Evolutionary conservation across 2,888 invertebrate species (phyloP).

Genomic region (Drosophila lacicola): DNA sequence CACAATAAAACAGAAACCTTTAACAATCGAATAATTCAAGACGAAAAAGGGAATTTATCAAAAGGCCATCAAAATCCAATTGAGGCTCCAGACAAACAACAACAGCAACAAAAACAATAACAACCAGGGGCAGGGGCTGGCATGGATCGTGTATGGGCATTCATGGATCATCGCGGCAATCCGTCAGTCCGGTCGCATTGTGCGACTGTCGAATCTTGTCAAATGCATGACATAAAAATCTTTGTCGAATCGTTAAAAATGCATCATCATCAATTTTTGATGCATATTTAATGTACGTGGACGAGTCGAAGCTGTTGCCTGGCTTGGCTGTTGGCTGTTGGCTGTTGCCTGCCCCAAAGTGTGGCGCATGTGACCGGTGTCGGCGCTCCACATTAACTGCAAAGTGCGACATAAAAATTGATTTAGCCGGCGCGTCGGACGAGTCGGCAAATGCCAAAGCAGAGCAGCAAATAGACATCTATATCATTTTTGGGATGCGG

Average conservation of each 20-base stretch:
- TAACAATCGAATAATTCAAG: conserved; percentile 31
- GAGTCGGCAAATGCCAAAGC: conserved; percentile 59
- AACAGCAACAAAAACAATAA: conserved; percentile 14
- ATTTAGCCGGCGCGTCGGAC: conserved; percentile 64
- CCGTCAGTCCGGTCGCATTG: conserved; percentile 37
- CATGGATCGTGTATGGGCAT: conserved; percentile 38
- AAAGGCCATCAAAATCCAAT: conserved; percentile 71
- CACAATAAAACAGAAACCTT: conserved; percentile 25
- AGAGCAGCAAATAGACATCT: conserved; percentile 34
- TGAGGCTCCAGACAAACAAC: conserved; percentile 53
- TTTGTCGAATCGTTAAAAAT: conserved; percentile 76
- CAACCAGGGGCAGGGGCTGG: conserved; percentile 1
- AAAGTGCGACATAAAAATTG: conserved; percentile 78
- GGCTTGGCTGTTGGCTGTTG: too few species aligned
- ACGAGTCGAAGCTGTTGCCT: conserved; percentile 17
- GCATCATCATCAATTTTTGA: conserved; percentile 81
- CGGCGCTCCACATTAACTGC: conserved; percentile 65
- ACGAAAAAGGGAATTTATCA: conserved; percentile 57
- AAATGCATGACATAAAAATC: conserved; percentile 75
- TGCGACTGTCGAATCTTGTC: conserved; percentile 67
- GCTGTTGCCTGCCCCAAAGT: conserved; percentile 8
- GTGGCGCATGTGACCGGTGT: conserved; percentile 15
- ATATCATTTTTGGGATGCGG: conserved; percentile 11
- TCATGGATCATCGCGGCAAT: conserved; percentile 42
- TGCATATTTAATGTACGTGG: conserved; percentile 77